Base-by-base conservation (phyloP, 2,113 vertebrate species). In the Canis aureus region DNA sequence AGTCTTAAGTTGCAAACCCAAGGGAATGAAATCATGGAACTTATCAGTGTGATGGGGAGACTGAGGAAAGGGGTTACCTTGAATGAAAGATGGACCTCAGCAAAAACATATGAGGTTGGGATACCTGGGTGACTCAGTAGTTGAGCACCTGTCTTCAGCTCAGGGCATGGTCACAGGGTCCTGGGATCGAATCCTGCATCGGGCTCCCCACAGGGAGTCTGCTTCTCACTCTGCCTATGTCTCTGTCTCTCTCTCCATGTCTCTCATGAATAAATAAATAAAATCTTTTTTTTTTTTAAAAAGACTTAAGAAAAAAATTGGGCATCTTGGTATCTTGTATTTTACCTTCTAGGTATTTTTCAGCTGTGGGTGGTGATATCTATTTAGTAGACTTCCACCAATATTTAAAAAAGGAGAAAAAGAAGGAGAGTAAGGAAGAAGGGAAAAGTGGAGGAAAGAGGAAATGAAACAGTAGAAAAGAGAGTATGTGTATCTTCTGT, bases 311-410 rank as follows among this genome's bases (percentile, higher is more conserved):
- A 9, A 53, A 71, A 74, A 11, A 84, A 84, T 85, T 25, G 11
- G 22, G 12, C 15, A 62, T 51, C 20, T 32, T 87, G 23, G 20
- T 95, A 73, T 80, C 17, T 95, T 67, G 20, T 95, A 66, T 80
- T 13, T 95, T 67, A 59, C 62, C 71, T 71, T 95, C 27, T 51
- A 69, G 38, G 32, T 74, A 57, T 93, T 93, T 95, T 89, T 88
- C 43, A 86, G 25, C 49, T 66, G 7, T 92, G 5, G 7, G 9
- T 89, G 71, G 25, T 86, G 29, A 84, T 90, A 35, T 88, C 5
- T 74, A 9, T 74, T 79, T 83, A 38, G 16, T 55, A 94, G 53
- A 8, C 43, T n/a, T 89, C n/a, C 29, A 2, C 64, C 43, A 19
- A 76, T 0, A 29, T 90, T 76, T n/a, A 89, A 67, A 71, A 92